Percentiles rank a stretch among this genome's conserved stretches.
phyloP scores from a whole-genome alignment of 2,888 invertebrate genomes.

The Drymonia ruficornis region DNA sequence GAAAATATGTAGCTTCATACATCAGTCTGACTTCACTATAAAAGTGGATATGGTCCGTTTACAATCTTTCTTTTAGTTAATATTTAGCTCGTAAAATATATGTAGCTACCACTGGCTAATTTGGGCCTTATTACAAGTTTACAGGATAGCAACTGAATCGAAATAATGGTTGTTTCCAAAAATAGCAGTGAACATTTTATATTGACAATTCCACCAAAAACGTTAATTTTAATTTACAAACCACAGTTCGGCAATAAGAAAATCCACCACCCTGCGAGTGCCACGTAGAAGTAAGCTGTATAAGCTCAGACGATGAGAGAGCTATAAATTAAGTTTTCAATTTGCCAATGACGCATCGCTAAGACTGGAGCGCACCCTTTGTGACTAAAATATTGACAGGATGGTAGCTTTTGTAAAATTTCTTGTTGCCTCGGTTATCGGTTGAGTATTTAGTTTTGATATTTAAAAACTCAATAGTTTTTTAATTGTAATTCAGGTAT shows the following conservation, averaged over 20 bases:
- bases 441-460: not conserved
- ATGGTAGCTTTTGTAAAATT: slow-evolving; percentile 33
- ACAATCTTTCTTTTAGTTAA: too few relatives aligned
- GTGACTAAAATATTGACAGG: slow-evolving; percentile 39
- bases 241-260: slow-evolving; percentile 49
- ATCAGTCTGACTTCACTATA: too few relatives aligned
- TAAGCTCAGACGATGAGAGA: slow-evolving; percentile 63
- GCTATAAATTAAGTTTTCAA: slow-evolving; percentile 74
- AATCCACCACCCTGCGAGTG: slow-evolving; percentile 56
- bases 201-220: not conserved
- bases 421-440: slow-evolving; percentile 19
- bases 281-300: slow-evolving; percentile 59
- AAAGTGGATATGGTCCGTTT: too few relatives aligned
- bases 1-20: too few relatives aligned
- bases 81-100: too few relatives aligned
- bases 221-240: slow-evolving; percentile 15
- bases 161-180: not conserved
- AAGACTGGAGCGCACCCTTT: slow-evolving; percentile 48
- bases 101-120: too few relatives aligned
- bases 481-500: not conserved
- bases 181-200: too few relatives aligned
- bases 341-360: slow-evolving; percentile 72
- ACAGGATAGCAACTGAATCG: not conserved
- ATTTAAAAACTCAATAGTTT: not conserved
- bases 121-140: not conserved